These are phyloP conservation scores for Pandemis cinnamomeana DNA, from an alignment of 2,888 invertebrate species.

Conservation along the genomic window DNA sequence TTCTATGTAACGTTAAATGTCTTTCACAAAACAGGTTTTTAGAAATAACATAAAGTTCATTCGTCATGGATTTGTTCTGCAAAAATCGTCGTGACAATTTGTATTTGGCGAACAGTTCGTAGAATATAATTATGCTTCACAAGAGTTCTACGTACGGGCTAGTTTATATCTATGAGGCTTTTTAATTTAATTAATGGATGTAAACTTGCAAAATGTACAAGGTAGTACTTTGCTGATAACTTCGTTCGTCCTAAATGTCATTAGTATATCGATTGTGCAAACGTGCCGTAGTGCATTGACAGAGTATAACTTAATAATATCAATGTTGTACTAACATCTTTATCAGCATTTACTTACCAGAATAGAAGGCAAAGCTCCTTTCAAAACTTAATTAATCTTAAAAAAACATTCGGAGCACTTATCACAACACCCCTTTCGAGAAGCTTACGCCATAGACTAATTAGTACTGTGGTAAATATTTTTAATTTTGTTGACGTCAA, in stretches of 20 bases:
- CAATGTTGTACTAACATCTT: background rate
- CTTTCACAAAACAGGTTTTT: conserved; percentile 39
- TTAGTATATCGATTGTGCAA: conserved; percentile 36
- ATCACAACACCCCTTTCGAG: conserved; percentile 22
- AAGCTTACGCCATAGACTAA: conserved; percentile 40
- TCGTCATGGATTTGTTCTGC: conserved; percentile 30
- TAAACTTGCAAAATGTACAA: conserved; percentile 24
- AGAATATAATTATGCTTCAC: background rate
- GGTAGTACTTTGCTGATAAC: conserved; percentile 37
- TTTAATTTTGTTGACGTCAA: conserved; percentile 29
- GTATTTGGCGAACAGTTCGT: background rate
- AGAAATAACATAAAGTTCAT: conserved; percentile 40
- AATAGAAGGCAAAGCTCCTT: conserved; percentile 36
- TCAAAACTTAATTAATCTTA: conserved; percentile 17
- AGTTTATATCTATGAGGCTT: background rate
- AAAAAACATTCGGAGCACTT: conserved; percentile 28
- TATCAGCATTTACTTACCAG: conserved; percentile 17
- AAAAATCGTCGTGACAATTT: conserved; percentile 29
- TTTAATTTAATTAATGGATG: conserved; percentile 39
- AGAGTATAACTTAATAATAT: background rate
- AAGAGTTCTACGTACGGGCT: conserved; percentile 8
- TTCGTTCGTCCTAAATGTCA: conserved; percentile 32
- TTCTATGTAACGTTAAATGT: conserved; percentile 31
- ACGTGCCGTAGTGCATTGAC: conserved; percentile 5
- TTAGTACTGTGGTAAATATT: background rate